Evolutionary conservation across 2,113 vertebrate species (phyloP).

Genomic region (Hemiscyllium ocellatum): DNA sequence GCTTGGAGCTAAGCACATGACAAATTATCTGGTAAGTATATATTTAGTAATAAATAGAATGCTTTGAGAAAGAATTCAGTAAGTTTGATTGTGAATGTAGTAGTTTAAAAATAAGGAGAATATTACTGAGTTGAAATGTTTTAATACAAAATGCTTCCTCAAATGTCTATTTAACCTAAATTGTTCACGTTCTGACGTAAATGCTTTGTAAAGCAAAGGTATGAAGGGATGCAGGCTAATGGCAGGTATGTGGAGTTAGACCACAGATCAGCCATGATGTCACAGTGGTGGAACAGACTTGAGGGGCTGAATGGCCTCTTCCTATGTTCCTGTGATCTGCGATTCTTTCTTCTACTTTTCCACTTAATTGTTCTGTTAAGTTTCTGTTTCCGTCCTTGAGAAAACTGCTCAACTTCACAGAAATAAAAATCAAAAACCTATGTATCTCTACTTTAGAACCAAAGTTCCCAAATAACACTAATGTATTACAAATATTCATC

Average conservation of each 20-base stretch:
- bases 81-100: neutral
- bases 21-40: conserved; percentile 23
- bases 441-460: too few relatives aligned
- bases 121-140: neutral
- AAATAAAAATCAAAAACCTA: neutral
- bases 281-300: too few relatives aligned
- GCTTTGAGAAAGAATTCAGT: neutral
- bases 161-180: neutral
- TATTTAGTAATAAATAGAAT: neutral
- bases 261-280: too few relatives aligned
- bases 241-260: too few relatives aligned
- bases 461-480: too few relatives aligned
- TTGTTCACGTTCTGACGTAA: neutral
- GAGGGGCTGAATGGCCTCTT: too few relatives aligned
- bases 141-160: neutral
- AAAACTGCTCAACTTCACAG: neutral
- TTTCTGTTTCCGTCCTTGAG: neutral
- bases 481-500: too few relatives aligned
- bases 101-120: neutral
- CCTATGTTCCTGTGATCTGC: neutral
- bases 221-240: too few relatives aligned
- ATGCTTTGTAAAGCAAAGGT: too few relatives aligned
- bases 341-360: neutral
- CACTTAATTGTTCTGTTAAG: neutral
- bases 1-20: conserved; percentile 10